These are phyloP conservation scores for Corythornis madagascariensis DNA, from an alignment of 2,113 vertebrate species.

Conservation along the genomic window DNA sequence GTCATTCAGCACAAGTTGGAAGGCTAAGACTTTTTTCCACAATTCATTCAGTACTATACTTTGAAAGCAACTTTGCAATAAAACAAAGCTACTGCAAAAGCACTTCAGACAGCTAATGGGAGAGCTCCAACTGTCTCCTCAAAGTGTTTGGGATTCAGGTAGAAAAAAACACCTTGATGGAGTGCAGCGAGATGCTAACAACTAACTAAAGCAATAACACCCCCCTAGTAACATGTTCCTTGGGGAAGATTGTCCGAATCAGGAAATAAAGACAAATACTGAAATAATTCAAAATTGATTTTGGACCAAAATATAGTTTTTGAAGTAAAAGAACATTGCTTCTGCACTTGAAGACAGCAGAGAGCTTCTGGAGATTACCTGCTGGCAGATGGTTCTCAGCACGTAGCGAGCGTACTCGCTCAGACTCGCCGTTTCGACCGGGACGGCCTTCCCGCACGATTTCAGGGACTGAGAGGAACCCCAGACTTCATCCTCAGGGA, in stretches of 20 bases:
- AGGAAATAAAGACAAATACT: background rate
- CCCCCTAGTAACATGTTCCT: background rate
- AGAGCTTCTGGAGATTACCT: constrained; percentile 58
- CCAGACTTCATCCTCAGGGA: constrained; percentile 69
- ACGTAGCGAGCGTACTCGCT: constrained; percentile 78
- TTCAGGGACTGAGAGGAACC: constrained; percentile 46
- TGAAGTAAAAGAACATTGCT: background rate
- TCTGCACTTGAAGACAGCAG: background rate
- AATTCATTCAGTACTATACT: background rate
- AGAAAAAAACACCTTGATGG: background rate
- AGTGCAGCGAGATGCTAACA: background rate
- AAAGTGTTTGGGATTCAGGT: background rate
- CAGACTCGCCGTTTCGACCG: constrained; percentile 76
- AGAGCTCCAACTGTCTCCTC: background rate
- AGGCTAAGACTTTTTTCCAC: background rate
- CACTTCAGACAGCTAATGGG: background rate
- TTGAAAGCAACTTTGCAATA: background rate
- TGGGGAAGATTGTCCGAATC: background rate
- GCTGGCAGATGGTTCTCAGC: constrained; percentile 78
- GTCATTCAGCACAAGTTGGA: background rate
- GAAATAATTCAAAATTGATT: background rate
- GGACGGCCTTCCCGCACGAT: constrained; percentile 66
- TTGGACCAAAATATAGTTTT: background rate
- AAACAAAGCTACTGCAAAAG: background rate
- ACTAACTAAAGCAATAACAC: background rate